Evolutionary conservation across 2,797 vertebrate species (phyloP).

Genomic region (Meda fulgida): DNA sequence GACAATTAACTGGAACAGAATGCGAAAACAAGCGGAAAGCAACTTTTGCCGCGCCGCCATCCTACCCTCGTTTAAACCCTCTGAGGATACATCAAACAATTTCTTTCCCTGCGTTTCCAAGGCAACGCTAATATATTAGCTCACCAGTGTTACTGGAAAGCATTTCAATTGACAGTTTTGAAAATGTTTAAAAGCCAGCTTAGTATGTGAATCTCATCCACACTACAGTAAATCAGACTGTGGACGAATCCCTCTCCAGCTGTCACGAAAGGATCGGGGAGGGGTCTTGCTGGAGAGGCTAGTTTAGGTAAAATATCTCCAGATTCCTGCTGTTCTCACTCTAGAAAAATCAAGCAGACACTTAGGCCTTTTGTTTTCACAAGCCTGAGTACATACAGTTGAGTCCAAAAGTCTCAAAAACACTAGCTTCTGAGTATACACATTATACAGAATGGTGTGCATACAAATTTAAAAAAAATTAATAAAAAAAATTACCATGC

Average conservation of each 20-base stretch:
- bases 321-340: conserved; percentile 29
- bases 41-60: conserved; percentile 41
- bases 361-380: conserved; percentile 60
- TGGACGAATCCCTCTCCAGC: conserved; percentile 45
- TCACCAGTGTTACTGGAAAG: conserved; percentile 67
- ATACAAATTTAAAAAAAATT: not conserved
- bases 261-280: conserved; percentile 17
- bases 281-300: conserved; percentile 28
- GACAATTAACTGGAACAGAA: conserved; percentile 63
- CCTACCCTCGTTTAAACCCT: conserved; percentile 58
- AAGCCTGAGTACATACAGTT: conserved; percentile 46
- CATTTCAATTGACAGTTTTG: conserved; percentile 67
- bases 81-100: conserved; percentile 72
- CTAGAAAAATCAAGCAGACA: conserved; percentile 1
- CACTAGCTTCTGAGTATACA: conserved; percentile 9
- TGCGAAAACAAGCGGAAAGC: conserved; percentile 49
- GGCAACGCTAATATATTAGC: conserved; percentile 77
- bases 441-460: not conserved
- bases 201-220: conserved; percentile 51
- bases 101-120: conserved; percentile 72
- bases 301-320: conserved; percentile 42
- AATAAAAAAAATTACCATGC: not conserved
- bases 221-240: conserved; percentile 54
- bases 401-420: not conserved
- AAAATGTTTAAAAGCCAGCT: conserved; percentile 69